These are phyloP conservation scores for Thereva unica DNA, from an alignment of 2,888 invertebrate species.

Conservation along the genomic window DNA sequence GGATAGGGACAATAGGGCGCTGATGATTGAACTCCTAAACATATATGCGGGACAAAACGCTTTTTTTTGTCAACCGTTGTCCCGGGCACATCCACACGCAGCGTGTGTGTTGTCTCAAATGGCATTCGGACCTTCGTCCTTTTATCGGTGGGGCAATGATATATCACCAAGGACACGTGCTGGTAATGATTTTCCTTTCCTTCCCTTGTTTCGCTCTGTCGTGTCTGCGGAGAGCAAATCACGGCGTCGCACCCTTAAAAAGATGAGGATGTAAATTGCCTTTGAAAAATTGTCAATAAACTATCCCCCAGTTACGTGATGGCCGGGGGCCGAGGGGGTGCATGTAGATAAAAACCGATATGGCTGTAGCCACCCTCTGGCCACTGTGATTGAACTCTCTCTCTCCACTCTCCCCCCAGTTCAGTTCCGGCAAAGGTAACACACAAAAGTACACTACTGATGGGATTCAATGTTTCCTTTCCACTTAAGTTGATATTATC, in stretches of 20 bases:
- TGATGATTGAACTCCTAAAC: slow-evolving; percentile 18
- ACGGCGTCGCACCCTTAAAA: slow-evolving; percentile 2
- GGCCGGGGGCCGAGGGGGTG: too few relatives aligned
- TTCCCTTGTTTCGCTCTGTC: neutral
- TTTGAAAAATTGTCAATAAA: slow-evolving; percentile 39
- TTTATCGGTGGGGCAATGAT: slow-evolving; percentile 37
- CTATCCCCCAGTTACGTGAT: slow-evolving; percentile 14
- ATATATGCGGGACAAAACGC: slow-evolving; percentile 19
- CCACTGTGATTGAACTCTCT: too few relatives aligned
- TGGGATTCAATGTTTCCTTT: slow-evolving; percentile 22
- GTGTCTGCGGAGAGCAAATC: slow-evolving; percentile 1
- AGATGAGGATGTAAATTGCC: slow-evolving; percentile 27
- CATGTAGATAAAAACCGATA: slow-evolving; percentile 5
- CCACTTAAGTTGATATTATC: slow-evolving; percentile 37
- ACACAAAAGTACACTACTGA: neutral
- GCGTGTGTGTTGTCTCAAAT: slow-evolving; percentile 7
- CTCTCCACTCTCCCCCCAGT: too few relatives aligned
- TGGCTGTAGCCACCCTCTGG: neutral
- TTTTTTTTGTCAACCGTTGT: slow-evolving; percentile 21
- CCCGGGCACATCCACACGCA: slow-evolving; percentile 7
- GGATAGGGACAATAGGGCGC: slow-evolving; percentile 37
- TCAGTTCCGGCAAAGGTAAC: too few relatives aligned
- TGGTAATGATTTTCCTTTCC: slow-evolving; percentile 35
- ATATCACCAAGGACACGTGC: slow-evolving; percentile 41
- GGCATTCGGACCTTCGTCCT: slow-evolving; percentile 26